Percentiles rank a stretch among this genome's conserved stretches.
phyloP scores from a whole-genome alignment of 2,113 vertebrate species.

The Tursiops truncatus region DNA sequence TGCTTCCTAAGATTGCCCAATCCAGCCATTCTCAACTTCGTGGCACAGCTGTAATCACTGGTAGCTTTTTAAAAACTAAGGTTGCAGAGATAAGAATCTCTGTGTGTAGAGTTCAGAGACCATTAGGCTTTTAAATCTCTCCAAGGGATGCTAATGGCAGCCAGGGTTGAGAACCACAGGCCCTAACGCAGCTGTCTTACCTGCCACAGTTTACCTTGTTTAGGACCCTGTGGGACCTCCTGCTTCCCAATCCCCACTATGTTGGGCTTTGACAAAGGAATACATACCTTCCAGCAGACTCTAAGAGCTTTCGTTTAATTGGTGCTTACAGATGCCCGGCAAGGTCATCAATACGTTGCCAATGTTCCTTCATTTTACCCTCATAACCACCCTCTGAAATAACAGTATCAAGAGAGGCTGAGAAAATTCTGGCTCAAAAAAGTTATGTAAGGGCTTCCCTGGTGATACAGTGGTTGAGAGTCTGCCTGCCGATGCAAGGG shows the following conservation, averaged over 20 bases:
- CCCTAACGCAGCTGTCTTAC: background rate
- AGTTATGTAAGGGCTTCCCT: background rate
- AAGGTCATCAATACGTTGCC: background rate
- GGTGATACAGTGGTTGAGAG: too few relatives aligned
- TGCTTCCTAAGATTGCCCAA: background rate
- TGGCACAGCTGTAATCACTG: background rate
- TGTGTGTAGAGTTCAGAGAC: background rate
- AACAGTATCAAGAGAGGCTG: background rate
- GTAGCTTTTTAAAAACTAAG: background rate
- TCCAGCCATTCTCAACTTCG: background rate
- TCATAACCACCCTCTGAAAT: background rate
- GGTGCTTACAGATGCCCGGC: background rate
- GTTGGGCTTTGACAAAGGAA: background rate
- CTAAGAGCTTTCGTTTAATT: background rate
- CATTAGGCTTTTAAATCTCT: background rate
- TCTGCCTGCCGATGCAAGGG: too few relatives aligned
- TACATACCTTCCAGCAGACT: background rate
- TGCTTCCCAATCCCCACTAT: background rate
- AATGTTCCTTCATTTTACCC: background rate
- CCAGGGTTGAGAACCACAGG: background rate
- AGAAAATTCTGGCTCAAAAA: background rate
- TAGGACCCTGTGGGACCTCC: background rate
- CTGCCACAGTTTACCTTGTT: background rate
- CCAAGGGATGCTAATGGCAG: background rate
- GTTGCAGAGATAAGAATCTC: background rate